Percentiles rank a stretch among this genome's conserved stretches.
Evolutionary conservation across 1,140 invertebrate species (phyloP).

Genomic region (Saccostrea cuccullata): DNA sequence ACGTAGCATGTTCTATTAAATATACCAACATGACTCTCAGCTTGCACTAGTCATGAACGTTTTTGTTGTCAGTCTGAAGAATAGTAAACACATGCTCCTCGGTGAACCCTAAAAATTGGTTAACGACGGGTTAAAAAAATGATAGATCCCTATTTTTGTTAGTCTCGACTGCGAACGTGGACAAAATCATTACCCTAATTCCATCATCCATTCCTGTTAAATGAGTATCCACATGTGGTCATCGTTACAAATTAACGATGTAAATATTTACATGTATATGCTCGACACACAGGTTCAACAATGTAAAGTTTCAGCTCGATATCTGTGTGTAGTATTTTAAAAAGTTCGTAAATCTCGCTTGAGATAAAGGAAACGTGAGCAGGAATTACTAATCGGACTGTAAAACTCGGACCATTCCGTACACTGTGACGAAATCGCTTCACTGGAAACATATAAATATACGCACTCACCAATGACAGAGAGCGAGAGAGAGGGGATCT

Average conservation of each 20-base stretch:
- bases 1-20: not conserved
- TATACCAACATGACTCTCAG: not conserved
- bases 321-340: not conserved
- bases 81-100: not conserved
- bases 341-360: not conserved
- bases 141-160: not conserved
- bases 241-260: conserved; percentile 3
- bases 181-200: conserved; percentile 28
- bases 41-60: not conserved
- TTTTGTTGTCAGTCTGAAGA: not conserved
- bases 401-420: conserved; percentile 30
- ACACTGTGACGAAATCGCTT: not conserved
- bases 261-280: conserved; percentile 2
- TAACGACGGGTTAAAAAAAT: conserved; percentile 24
- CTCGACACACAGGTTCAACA: not conserved
- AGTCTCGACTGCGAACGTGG: not conserved
- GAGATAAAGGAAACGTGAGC: not conserved
- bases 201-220: not conserved
- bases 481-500: not conserved
- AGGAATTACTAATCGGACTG: not conserved
- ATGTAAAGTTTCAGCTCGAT: not conserved
- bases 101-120: not conserved
- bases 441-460: not conserved
- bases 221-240: conserved; percentile 17
- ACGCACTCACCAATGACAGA: conserved; percentile 8